Evolutionary conservation across 1,140 invertebrate species (phyloP).

Genomic region (honey bee (Apis mellifera)): Amel_HAv3.1 CM009931.2:8030001-8030500

Average conservation of each 20-base stretch:
- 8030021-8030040: too few relatives aligned
- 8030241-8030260: slow-evolving; percentile 50
- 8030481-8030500: slow-evolving; percentile 4
- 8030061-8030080: too few relatives aligned
- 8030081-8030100: neutral
- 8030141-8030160: neutral
- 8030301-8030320: slow-evolving; percentile 49
- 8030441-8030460: neutral
- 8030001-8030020: too few relatives aligned
- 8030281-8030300: slow-evolving; percentile 38
- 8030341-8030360: slow-evolving; percentile 49
- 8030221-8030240: slow-evolving; percentile 47
- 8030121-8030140: neutral
- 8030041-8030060: too few relatives aligned
- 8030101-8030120: neutral
- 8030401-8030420: slow-evolving; percentile 52
- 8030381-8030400: neutral
- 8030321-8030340: slow-evolving; percentile 49
- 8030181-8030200: slow-evolving; percentile 35
- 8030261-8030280: slow-evolving; percentile 61
- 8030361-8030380: neutral
- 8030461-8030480: slow-evolving; percentile 22
- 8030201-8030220: slow-evolving; percentile 28
- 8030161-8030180: neutral
- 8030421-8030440: slow-evolving; percentile 51